Evolutionary conservation across 2,888 invertebrate genomes (phyloP), one percentile per base, ranked within the genome.

Genomic region (Sphaerophoria rueppellii): DNA sequence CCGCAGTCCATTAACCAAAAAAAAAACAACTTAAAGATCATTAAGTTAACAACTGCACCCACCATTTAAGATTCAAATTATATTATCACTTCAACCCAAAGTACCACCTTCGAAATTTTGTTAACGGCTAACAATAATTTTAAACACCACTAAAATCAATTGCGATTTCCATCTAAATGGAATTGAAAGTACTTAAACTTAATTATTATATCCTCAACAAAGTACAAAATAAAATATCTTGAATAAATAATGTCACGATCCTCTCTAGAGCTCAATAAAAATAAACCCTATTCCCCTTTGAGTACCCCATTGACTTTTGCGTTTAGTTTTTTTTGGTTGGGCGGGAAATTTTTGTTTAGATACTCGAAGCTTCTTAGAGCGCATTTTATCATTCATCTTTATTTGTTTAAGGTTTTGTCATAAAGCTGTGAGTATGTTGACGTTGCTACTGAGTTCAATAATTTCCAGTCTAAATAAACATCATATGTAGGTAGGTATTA

Each of bases 381-480:
- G n/a, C 35, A 34, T 67, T 54, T 54, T 67, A 9, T 9, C 67
- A 54, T 54, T 65, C 40, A 67, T 67, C 67, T 54, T 54, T 67
- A 54, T 52, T 67, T 67, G 7, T 35, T 37, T 16, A 16, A 67
- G 16, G 52, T 52, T 54, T 67, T 54, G 65, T 65, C 65, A 52
- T 40, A 40, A 37, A 14, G 24, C 52, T n/a, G n/a, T n/a, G 14
- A 54, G 37, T 32, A 24, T 67, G 54, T 43, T 40, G 54, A 54
- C 54, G 54, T 4, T 54, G 67, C 67, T 67, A 14, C 67, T 32
- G 34, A n/a, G 37, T 67, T 67, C 50, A 54, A 67, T 67, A 54
- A n/a, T 67, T 54, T 52, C 37, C n/a, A 54, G 52, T 67, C 67
- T 67, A 67, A 67, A 67, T 24, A 67, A 12, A 67, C 67, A 54